Percentiles rank a stretch among this genome's conserved stretches.
These are phyloP conservation scores for Heliconius melpomene DNA, from an alignment of 1,140 invertebrate species.

Conservation along the genomic window DNA sequence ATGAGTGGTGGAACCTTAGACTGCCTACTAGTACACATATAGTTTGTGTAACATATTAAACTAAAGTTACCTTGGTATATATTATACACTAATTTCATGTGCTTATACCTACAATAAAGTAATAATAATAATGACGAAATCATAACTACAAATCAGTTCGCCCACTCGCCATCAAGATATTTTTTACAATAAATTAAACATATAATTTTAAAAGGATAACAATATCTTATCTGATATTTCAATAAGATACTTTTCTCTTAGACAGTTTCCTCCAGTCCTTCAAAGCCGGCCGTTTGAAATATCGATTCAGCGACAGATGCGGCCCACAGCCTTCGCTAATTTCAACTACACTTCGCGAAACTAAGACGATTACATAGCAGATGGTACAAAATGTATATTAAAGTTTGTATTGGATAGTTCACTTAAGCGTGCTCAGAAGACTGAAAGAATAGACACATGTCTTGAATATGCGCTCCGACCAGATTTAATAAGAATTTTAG, in stretches of 20 bases:
- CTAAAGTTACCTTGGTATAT: no score
- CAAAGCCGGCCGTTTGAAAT: constrained; percentile 40
- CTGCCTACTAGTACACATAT: no score
- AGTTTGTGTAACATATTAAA: no score
- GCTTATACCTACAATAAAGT: no score
- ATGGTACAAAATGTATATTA: constrained; percentile 46
- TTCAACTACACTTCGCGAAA: constrained; percentile 50
- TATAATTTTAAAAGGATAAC: background rate
- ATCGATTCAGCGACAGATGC: constrained; percentile 52
- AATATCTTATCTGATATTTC: background rate
- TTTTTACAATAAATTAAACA: background rate
- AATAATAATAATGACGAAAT: no score
- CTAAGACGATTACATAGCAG: constrained; percentile 51
- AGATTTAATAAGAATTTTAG: background rate
- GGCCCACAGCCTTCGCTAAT: constrained; percentile 50
- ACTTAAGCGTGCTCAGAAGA: constrained; percentile 25
- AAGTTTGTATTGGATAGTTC: constrained; percentile 40
- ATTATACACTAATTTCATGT: no score
- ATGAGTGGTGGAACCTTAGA: no score
- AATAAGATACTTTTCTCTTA: constrained; percentile 24
- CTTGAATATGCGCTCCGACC: background rate
- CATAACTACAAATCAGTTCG: no score
- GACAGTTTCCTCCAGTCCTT: constrained; percentile 38
- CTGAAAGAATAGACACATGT: constrained; percentile 14
- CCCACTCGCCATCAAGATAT: no score